These are phyloP conservation scores for Escarpia spicata DNA, from an alignment of 2,888 invertebrate species.

Conservation along the genomic window DNA sequence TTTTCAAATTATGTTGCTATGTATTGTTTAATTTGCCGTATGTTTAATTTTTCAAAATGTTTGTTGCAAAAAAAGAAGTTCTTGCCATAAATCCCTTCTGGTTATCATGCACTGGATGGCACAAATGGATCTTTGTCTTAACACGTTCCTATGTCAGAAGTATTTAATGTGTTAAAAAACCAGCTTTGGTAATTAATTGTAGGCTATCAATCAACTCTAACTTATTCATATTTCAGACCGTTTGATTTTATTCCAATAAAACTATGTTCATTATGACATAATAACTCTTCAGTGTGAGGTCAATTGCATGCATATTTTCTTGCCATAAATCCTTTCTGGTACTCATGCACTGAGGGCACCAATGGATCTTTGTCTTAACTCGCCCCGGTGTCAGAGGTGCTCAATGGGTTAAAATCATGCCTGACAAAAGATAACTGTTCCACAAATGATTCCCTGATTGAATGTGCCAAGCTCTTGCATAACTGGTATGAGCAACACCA, in stretches of 20 bases:
- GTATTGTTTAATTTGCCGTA: too few relatives aligned
- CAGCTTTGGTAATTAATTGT: too few relatives aligned
- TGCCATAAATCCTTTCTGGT: neutral
- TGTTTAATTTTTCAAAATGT: too few relatives aligned
- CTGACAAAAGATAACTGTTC: conserved; percentile 3
- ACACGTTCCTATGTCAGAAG: too few relatives aligned
- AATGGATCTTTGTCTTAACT: neutral
- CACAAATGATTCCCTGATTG: neutral
- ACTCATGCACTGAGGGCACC: neutral
- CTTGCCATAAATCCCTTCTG: too few relatives aligned
- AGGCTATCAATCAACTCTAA: neutral
- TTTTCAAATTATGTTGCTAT: neutral
- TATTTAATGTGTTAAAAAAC: too few relatives aligned
- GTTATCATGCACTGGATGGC: too few relatives aligned
- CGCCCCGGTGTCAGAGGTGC: neutral
- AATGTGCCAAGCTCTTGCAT: neutral
- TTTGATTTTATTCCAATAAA: neutral
- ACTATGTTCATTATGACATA: neutral
- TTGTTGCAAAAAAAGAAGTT: too few relatives aligned
- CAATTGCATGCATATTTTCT: neutral
- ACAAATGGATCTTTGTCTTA: too few relatives aligned
- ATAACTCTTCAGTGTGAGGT: neutral
- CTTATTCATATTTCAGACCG: neutral
- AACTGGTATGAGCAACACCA: neutral
- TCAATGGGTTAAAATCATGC: neutral